Base-by-base conservation (phyloP, 1,140 invertebrate species). In the Microplitis mediator region DNA sequence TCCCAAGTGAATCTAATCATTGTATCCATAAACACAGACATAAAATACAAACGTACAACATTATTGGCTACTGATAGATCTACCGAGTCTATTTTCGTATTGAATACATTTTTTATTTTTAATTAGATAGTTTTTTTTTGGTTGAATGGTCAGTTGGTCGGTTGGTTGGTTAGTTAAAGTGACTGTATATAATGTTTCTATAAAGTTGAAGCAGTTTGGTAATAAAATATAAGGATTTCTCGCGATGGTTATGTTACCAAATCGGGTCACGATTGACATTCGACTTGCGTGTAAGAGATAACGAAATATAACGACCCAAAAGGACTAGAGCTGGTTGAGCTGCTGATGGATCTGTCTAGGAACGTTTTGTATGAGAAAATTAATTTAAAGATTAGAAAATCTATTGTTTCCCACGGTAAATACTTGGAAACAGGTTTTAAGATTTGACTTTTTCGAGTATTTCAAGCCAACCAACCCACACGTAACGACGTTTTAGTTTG, bases 391-490 rank as follows among this genome's bases (percentile, higher is more conserved):
- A 56, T n/a, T 56, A 61, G 61, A 32, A 71, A 71, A 71, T 60
- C 34, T 61, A 71, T 71, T 71, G 69, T 72, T 72, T 72, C 64
- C 64, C 71, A 72, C 71, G 71, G 36, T 72, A 56, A 45, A 23
- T 11, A 16, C 39, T 13, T 34, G 31, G 23, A 36, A 72, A 67
- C 71, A 67, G 71, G 64, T 72, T 72, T 72, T 11, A 36, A 67
- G 64, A 58, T 71, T 65, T 34, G 54, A 67, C 34, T 72, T 67
- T 67, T 54, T 64, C 52, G 56, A 39, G 51, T 60, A 11, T 45
- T 6, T 5, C 14, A 39, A 34, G 14, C 58, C 67, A 35, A 63
- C 34, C 67, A 31, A 60, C 51, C 23, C 52, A 11, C 31, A 16
- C 45, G 35, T 32, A 50, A 32, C 6, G 3, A 35, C 23, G 23